Percentiles rank a stretch among this genome's conserved stretches.
These are phyloP conservation scores for Dipodomys ordii DNA, from an alignment of 2,113 vertebrate genomes.

Conservation along the genomic window DNA sequence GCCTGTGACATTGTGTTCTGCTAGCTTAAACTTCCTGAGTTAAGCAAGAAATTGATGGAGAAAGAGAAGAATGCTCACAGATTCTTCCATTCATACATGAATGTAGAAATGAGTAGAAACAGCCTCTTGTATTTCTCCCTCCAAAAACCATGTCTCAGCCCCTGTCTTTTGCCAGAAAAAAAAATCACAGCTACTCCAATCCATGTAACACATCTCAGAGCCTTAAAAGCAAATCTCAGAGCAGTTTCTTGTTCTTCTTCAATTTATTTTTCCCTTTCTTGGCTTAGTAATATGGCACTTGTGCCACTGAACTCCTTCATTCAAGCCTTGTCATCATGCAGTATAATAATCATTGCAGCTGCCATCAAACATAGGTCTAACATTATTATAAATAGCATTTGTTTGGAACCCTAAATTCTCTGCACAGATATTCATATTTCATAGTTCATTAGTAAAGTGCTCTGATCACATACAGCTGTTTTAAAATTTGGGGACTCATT, in stretches of 20 bases:
- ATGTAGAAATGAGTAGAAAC: not conserved
- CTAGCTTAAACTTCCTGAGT: not conserved
- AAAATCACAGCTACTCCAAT: slow-evolving; percentile 23
- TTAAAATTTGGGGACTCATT: slow-evolving; percentile 43
- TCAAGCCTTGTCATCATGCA: not conserved
- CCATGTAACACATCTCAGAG: not conserved
- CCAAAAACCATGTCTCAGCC: slow-evolving; percentile 26
- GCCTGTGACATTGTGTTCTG: not conserved
- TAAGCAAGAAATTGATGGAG: not conserved
- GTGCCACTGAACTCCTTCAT: not conserved
- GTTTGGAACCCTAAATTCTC: slow-evolving; percentile 34
- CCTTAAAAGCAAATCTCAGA: not conserved
- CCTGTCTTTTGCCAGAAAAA: not conserved
- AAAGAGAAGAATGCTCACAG: not conserved
- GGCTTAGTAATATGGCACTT: not conserved
- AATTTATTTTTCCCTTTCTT: slow-evolving; percentile 23
- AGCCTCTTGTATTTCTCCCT: not conserved
- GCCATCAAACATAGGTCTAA: slow-evolving; percentile 20
- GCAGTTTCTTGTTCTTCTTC: slow-evolving; percentile 1
- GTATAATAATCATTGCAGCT: not conserved
- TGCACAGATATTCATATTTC: not conserved
- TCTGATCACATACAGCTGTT: slow-evolving; percentile 36
- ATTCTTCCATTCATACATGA: not conserved
- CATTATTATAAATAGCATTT: not conserved
- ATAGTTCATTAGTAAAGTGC: not conserved